A percentile compares a stretch with the other conserved stretches of the same genome.
phyloP scores from a whole-genome alignment of 2,113 vertebrate species.

The Numenius arquata region DNA sequence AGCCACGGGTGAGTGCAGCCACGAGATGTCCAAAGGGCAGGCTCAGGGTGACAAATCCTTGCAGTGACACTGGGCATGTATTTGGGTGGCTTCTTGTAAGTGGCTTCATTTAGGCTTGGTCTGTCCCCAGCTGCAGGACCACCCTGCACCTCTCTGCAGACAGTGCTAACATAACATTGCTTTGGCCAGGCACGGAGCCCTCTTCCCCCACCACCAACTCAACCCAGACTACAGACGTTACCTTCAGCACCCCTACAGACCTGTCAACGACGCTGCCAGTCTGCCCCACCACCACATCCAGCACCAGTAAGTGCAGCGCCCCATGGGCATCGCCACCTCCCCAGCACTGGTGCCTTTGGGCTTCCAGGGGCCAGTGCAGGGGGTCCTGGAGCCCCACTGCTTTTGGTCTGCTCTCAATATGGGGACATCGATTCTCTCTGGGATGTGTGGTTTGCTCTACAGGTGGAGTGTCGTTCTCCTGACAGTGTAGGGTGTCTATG shows the following conservation, averaged over 20 bases:
- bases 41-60: not conserved
- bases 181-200: not conserved
- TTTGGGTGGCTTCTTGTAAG: not conserved
- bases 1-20: not conserved
- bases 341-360: not conserved
- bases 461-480: not conserved
- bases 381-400: not conserved
- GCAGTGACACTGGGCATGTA: rapidly evolving
- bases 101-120: not conserved
- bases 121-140: not conserved
- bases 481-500: not conserved
- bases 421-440: not conserved
- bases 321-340: rapidly evolving
- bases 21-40: rapidly evolving
- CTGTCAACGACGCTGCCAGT: rapidly evolving
- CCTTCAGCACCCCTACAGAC: not conserved
- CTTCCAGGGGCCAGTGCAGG: not conserved
- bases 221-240: not conserved
- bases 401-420: rapidly evolving
- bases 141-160: not conserved
- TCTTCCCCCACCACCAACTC: not conserved
- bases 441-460: not conserved
- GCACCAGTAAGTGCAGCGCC: constrained; percentile 14
- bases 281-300: not conserved
- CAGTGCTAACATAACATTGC: not conserved